These are phyloP conservation scores for Cantharis rustica DNA, from an alignment of 2,888 invertebrate genomes.

Conservation along the genomic window DNA sequence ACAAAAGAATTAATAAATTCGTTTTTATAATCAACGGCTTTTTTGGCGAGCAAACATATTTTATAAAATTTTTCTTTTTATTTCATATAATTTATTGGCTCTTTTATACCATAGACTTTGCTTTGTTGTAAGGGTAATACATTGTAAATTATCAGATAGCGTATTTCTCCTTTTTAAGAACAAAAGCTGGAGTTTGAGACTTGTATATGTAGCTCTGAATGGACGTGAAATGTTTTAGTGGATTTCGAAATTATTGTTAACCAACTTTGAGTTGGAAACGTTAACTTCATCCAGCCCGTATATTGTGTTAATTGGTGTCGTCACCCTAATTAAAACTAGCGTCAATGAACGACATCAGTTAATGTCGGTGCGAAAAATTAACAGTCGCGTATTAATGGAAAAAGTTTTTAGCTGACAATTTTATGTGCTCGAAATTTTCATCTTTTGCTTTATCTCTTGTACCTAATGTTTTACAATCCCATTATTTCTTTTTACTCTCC, in stretches of 20 bases:
- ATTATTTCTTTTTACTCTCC: constrained; percentile 13
- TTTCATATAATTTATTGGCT: constrained; percentile 1
- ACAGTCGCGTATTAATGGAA: constrained; percentile 10
- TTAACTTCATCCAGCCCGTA: constrained; percentile 15
- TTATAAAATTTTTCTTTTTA: constrained; percentile 5
- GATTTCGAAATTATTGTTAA: constrained; percentile 13
- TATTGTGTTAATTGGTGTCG: constrained; percentile 28
- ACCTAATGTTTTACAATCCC: constrained; percentile 10
- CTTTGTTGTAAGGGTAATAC: constrained; percentile 5
- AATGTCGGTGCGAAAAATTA: constrained; percentile 13
- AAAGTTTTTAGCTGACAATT: constrained; percentile 17
- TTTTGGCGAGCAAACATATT: background rate
- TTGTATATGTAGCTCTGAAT: background rate
- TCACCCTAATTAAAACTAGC: constrained; percentile 35
- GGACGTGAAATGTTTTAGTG: background rate
- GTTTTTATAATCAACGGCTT: background rate
- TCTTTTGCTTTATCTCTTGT: constrained; percentile 12
- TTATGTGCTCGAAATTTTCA: constrained; percentile 6
- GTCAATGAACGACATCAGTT: constrained; percentile 24
- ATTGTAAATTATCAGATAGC: constrained; percentile 12
- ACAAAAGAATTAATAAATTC: background rate
- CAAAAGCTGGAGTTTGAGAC: background rate
- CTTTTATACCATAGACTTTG: constrained; percentile 1
- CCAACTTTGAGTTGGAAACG: background rate
- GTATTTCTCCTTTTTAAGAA: constrained; percentile 5